Percentiles rank a stretch among this genome's conserved stretches.
phyloP scores from a whole-genome alignment of 2,113 vertebrate species.

The Oreotrochilus melanogaster region DNA sequence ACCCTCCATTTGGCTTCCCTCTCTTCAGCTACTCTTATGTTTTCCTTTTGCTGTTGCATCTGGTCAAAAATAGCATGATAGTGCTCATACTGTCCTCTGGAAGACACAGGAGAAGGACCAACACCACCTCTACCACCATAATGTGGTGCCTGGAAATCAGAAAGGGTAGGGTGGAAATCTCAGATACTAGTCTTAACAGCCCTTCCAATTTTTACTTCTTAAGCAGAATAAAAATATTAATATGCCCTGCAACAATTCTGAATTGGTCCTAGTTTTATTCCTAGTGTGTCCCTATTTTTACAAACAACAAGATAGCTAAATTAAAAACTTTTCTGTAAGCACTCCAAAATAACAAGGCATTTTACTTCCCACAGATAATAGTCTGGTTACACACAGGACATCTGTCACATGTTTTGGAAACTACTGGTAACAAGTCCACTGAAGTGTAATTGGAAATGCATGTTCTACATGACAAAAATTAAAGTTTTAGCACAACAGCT shows the following conservation, averaged over 20 bases:
- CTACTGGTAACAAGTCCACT: background rate
- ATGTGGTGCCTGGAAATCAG: constrained; percentile 76
- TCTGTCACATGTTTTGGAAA: background rate
- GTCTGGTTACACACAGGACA: background rate
- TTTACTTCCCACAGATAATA: background rate
- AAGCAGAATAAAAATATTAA: background rate
- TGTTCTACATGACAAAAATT: background rate
- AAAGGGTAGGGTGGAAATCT: constrained; percentile 35
- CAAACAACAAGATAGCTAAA: accelerated
- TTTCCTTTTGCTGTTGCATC: constrained; percentile 80
- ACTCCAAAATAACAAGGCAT: background rate
- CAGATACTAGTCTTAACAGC: constrained; percentile 1
- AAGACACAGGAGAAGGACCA: constrained; percentile 60
- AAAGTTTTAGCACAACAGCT: background rate
- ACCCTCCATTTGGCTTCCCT: constrained; percentile 64
- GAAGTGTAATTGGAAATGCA: background rate
- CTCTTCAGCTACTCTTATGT: constrained; percentile 68
- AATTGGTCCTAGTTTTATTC: background rate
- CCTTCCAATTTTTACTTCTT: background rate
- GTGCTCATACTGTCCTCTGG: constrained; percentile 83
- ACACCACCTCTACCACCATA: constrained; percentile 74
- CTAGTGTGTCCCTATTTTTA: background rate
- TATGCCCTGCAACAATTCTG: background rate
- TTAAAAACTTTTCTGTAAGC: background rate
- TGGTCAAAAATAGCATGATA: constrained; percentile 87